A percentile compares a stretch with the other conserved stretches of the same genome.
Conservation (phyloP, 64 coral and sea anemone genomes). For the Montipora capricornis region DNA sequence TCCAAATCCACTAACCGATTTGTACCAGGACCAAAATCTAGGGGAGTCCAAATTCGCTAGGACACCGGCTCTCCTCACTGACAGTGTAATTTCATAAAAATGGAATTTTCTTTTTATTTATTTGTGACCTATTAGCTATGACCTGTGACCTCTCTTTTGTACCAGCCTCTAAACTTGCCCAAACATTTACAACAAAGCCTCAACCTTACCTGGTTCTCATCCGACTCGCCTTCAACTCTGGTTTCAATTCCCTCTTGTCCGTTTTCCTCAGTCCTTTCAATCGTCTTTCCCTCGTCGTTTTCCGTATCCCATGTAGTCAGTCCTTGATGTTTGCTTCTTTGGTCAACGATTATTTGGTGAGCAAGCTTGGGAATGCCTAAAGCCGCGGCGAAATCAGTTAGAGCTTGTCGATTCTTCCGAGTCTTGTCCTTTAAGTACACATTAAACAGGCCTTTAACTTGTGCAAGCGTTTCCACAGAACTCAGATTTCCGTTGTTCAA, state of each 20-base stretch:
- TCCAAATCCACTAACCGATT: no score
- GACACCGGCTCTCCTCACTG: no score
- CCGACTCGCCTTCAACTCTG: not conserved
- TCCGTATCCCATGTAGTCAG: slow-evolving; percentile 27
- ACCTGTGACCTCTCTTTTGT: no score
- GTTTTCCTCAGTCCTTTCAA: not conserved
- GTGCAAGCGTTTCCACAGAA: not conserved
- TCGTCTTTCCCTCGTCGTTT: not conserved
- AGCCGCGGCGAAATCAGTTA: slow-evolving; percentile 20
- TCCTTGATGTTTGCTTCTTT: not conserved
- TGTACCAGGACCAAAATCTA: no score
- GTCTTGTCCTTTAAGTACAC: slow-evolving; percentile 5
- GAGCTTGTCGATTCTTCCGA: not conserved
- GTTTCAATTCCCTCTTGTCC: not conserved
- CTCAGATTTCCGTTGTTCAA: not conserved
- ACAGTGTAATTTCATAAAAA: no score
- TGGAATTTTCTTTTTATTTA: no score
- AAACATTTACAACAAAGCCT: not conserved
- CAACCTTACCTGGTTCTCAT: not conserved
- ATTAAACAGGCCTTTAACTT: not conserved
- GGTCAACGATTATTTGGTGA: slow-evolving; percentile 9
- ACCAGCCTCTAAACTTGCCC: no score
- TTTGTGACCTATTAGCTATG: no score
- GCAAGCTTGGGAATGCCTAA: slow-evolving; percentile 8
- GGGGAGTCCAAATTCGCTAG: no score